A percentile compares a stretch with the other conserved stretches of the same genome.
Conservation (phyloP, 2,888 invertebrate genomes). For the Ischnus inquisitorius region DNA sequence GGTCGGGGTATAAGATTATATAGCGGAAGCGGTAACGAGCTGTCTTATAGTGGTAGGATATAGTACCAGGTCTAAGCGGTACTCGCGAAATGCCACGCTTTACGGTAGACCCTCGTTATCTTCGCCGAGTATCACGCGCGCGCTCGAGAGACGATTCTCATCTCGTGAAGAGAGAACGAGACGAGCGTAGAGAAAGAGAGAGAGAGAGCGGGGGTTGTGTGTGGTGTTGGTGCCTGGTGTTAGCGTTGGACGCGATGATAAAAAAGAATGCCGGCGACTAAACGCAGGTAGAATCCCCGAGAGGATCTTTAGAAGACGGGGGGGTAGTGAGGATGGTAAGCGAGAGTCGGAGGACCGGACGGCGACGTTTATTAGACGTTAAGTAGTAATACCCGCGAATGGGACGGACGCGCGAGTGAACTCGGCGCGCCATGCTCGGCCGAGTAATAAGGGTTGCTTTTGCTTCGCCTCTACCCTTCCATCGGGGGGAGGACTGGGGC, state of each 20-base stretch:
- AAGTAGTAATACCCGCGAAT: constrained; percentile 84
- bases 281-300: constrained; percentile 36
- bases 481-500: constrained; percentile 30
- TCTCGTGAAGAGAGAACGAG: constrained; percentile 24
- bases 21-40: constrained; percentile 68
- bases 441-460: constrained; percentile 76
- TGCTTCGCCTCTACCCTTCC: constrained; percentile 11
- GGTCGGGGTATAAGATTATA: constrained; percentile 50
- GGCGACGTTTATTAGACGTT: constrained; percentile 85
- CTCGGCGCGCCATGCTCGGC: constrained; percentile 71
- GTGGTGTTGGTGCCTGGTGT: constrained; percentile 17
- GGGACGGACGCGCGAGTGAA: constrained; percentile 77
- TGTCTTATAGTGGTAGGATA: constrained; percentile 58
- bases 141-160: constrained; percentile 37
- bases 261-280: constrained; percentile 73
- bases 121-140: constrained; percentile 64
- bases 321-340: constrained; percentile 31
- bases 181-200: constrained; percentile 14
- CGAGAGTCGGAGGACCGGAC: constrained; percentile 68
- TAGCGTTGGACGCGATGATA: constrained; percentile 59
- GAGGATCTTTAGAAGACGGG: constrained; percentile 5
- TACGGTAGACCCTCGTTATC: constrained; percentile 77
- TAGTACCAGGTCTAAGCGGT: constrained; percentile 63
- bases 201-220: constrained; percentile 27
- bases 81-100: constrained; percentile 68